These are phyloP conservation scores for Calcarius ornatus DNA, from an alignment of 2,113 vertebrate genomes.

Conservation along the genomic window DNA sequence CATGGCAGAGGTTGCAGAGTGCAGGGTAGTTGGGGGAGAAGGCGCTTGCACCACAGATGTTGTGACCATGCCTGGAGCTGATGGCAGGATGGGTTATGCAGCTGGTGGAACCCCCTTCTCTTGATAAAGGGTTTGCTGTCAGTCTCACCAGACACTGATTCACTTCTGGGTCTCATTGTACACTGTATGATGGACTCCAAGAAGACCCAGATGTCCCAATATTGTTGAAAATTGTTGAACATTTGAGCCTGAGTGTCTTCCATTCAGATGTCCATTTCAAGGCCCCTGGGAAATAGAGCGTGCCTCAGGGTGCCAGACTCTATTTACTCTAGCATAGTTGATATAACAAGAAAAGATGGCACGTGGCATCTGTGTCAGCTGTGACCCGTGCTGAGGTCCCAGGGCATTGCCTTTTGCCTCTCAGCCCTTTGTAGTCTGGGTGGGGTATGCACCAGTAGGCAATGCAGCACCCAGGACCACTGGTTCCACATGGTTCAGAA, in stretches of 20 bases:
- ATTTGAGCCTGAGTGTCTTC: background rate
- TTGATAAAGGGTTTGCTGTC: background rate
- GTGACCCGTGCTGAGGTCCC: background rate
- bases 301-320: background rate
- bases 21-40: background rate
- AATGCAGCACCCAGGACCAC: background rate
- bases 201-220: background rate
- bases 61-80: background rate
- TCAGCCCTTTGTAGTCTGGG: background rate
- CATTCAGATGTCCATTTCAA: background rate
- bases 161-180: background rate
- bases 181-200: rapidly evolving
- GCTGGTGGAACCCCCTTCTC: background rate
- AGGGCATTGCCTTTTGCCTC: background rate
- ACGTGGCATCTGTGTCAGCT: background rate
- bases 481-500: background rate
- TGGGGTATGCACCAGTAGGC: background rate
- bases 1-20: background rate
- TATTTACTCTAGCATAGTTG: background rate
- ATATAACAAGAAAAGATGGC: background rate
- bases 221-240: background rate
- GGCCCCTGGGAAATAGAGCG: background rate
- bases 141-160: background rate
- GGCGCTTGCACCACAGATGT: background rate
- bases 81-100: background rate